A percentile compares a stretch with the other conserved stretches of the same genome.
These are phyloP conservation scores for Mobula birostris DNA, from an alignment of 2,113 vertebrate genomes.

Conservation along the genomic window DNA sequence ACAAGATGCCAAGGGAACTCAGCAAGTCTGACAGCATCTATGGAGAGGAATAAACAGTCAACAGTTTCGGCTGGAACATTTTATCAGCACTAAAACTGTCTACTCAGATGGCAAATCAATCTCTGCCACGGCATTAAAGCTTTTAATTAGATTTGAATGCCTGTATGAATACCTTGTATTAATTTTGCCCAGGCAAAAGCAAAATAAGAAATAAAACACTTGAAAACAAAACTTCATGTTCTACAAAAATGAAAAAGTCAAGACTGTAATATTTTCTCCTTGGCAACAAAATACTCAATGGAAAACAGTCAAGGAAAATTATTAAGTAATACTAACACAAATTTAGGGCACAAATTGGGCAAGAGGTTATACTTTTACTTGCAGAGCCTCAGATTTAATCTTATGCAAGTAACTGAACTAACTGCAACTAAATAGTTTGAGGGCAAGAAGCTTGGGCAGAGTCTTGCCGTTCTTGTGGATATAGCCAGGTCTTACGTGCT, in stretches of 20 bases:
- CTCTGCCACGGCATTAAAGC: background rate
- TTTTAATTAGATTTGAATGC: background rate
- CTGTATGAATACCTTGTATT: background rate
- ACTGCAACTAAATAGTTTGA: background rate
- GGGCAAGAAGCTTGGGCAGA: background rate
- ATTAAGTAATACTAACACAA: background rate
- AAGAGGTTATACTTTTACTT: background rate
- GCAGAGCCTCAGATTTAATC: background rate
- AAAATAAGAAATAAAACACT: background rate
- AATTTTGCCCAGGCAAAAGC: background rate
- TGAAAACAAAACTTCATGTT: background rate
- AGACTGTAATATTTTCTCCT: background rate
- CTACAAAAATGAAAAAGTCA: background rate
- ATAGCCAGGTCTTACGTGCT: background rate
- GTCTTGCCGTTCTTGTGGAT: background rate
- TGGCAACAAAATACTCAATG: background rate
- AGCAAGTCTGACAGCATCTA: too few species aligned
- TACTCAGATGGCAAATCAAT: background rate
- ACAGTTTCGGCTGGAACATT: too few species aligned
- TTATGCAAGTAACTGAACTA: background rate
- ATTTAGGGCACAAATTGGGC: background rate
- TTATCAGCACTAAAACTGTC: background rate
- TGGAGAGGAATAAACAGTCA: too few species aligned
- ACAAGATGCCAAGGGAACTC: too few species aligned
- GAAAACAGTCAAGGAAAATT: background rate